Evolutionary conservation across 53 echinoderm and acorn worm genomes (phyloP).

Genomic region (Holothuria leucospilota): DNA sequence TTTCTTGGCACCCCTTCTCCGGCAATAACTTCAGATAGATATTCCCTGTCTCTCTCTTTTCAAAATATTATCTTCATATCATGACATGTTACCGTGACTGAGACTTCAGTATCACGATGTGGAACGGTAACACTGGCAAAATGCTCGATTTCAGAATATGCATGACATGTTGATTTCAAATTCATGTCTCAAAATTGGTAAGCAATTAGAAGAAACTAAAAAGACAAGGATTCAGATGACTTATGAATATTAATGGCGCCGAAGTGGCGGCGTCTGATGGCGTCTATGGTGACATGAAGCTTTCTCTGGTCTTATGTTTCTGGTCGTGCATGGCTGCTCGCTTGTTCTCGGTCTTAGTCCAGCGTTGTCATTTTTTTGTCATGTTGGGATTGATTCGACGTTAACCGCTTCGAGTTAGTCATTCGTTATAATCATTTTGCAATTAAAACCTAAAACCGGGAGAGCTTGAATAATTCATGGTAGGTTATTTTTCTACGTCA

Average conservation of each 20-base stretch:
- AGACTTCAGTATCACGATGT: too few species aligned
- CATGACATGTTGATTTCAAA: constrained; percentile 39
- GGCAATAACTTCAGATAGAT: too few species aligned
- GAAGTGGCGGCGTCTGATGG: constrained; percentile 46
- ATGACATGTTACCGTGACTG: too few species aligned
- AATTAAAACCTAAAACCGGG: constrained; percentile 30
- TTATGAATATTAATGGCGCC: constrained; percentile 48
- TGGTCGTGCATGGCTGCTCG: constrained; percentile 30
- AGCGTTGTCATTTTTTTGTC: constrained; percentile 20
- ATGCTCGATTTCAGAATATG: constrained; percentile 20
- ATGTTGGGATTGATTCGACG: constrained; percentile 34
- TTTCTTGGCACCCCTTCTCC: too few species aligned
- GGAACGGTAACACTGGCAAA: too few species aligned
- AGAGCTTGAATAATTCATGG: constrained; percentile 38
- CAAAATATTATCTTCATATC: too few species aligned
- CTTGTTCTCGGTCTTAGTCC: constrained; percentile 13
- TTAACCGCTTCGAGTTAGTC: neutral
- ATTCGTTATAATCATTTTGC: constrained; percentile 19
- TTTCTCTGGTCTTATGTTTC: constrained; percentile 12
- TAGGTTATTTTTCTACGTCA: constrained; percentile 26
- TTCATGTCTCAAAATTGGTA: constrained; percentile 44
- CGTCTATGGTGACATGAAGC: constrained; percentile 35
- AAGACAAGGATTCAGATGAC: constrained; percentile 42
- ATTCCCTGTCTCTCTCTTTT: too few species aligned
- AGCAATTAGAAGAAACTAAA: constrained; percentile 35